Evolutionary conservation across 2,888 invertebrate genomes (phyloP), one percentile per base, ranked within the genome.

Genomic region (Teleogryllus oceanicus): DNA sequence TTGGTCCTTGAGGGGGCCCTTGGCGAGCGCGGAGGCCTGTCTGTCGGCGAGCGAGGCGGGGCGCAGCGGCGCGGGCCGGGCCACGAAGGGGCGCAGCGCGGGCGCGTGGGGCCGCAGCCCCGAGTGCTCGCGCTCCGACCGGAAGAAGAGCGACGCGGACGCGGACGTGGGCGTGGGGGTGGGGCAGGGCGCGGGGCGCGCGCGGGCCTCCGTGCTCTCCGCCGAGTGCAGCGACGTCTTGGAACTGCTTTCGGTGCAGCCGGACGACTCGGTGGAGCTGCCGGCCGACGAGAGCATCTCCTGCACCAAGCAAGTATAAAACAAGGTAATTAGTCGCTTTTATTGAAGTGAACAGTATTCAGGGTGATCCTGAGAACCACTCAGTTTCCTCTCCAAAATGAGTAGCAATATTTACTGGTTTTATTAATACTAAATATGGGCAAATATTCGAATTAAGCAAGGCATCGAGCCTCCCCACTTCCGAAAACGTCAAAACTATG

Each of bases 151-250:
- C 18, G 76, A 18, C 49, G 76, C 76, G 49, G 21, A 20, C n/a
- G 76, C 76, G 16, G 21, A 74, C n/a, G 62, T 21, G 24, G 24
- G 74, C 62, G 37, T 49, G 51, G 21, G 50, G 62, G 21, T 21
- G 74, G n/a, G n/a, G 74, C 18, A 51, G 50, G 16, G 21, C 50
- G 21, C 62, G 49, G 62, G 62, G 24, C 62, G 74, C 62, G 37
- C 74, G 51, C 74, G 50, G 62, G 21, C 74, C 75, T 80, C 79
- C 11, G 74, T 50, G 21, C 78, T 79, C 50, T 77, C 76, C 16
- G 78, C 74, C 50, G 80, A 79, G 50, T 50, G 50, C 49, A 80
- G 77, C 1, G 80, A 80, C 74, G 76, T 80, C 16, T 80, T 79
- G 24, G 80, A 80, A 75, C 76, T 77, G 51, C 80, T 80, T 51